Conservation (phyloP, 1,140 invertebrate species). For the Cryptotermes secundus region DNA sequence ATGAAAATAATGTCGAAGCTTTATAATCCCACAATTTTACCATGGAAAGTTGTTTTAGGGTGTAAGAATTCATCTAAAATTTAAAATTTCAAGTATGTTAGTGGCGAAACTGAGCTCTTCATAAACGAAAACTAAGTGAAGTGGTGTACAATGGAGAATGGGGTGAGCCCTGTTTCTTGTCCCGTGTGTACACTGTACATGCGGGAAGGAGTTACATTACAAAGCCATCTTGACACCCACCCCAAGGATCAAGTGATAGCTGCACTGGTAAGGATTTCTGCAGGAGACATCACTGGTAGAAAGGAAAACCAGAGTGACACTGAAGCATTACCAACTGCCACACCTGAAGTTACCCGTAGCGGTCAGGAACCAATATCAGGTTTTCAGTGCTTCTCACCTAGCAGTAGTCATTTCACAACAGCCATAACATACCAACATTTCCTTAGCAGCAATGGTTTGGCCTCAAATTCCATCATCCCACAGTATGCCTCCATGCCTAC, state of each 20-base stretch:
- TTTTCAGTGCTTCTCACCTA: not conserved
- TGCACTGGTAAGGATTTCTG: constrained; percentile 59
- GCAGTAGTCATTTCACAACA: constrained; percentile 24
- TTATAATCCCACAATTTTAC: not conserved
- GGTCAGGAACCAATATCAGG: not conserved
- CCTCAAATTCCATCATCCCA: not conserved
- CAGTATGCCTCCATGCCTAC: constrained; percentile 28
- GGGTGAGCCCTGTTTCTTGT: constrained; percentile 54
- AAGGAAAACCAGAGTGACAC: not conserved
- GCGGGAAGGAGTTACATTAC: constrained; percentile 75
- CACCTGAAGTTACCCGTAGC: not conserved
- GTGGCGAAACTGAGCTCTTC: too few species aligned
- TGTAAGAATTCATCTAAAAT: not conserved
- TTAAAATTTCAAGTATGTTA: too few species aligned
- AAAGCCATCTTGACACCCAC: constrained; percentile 77
- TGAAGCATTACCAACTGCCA: not conserved
- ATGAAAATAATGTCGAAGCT: not conserved
- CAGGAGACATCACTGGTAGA: not conserved
- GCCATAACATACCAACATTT: constrained; percentile 29
- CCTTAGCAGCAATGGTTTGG: constrained; percentile 22
- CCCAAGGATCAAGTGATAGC: constrained; percentile 84
- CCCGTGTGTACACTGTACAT: constrained; percentile 81
- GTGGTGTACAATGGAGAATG: constrained; percentile 25
- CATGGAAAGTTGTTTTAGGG: not conserved
- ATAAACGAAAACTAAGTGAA: not conserved